Evolutionary conservation across 2,888 invertebrate genomes (phyloP).

Genomic region (Adelphocoris suturalis): DNA sequence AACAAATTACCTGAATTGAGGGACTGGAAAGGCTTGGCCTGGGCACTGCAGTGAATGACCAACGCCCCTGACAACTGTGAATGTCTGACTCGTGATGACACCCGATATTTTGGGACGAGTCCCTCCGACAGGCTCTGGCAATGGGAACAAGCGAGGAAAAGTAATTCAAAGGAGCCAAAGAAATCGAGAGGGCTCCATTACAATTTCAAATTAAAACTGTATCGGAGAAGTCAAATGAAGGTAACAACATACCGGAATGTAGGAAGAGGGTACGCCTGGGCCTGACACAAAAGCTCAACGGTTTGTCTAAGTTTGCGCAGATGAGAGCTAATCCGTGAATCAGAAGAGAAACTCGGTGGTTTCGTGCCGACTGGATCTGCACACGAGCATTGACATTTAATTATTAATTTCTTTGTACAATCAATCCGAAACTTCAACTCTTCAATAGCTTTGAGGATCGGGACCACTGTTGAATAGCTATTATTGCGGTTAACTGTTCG

Average conservation of each 20-base stretch:
- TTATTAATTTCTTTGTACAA: not conserved
- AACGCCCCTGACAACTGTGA: slow-evolving; percentile 77
- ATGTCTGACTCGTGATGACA: slow-evolving; percentile 73
- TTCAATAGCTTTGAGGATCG: not conserved
- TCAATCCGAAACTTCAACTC: not conserved
- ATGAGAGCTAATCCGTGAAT: slow-evolving; percentile 79
- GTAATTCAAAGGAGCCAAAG: not conserved
- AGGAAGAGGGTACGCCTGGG: slow-evolving; percentile 82
- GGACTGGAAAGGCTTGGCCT: slow-evolving; percentile 85
- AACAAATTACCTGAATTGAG: slow-evolving; percentile 80
- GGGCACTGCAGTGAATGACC: slow-evolving; percentile 85
- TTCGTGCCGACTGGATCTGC: slow-evolving; percentile 80
- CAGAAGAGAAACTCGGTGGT: slow-evolving; percentile 82
- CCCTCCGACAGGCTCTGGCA: slow-evolving; percentile 79
- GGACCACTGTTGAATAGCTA: not conserved
- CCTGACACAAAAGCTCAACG: slow-evolving; percentile 80
- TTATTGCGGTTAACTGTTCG: too few species aligned
- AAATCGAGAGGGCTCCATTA: not conserved
- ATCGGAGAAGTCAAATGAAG: not conserved
- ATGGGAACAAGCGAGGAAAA: not conserved
- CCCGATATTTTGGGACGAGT: slow-evolving; percentile 86
- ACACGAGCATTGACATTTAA: not conserved
- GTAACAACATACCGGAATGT: slow-evolving; percentile 80
- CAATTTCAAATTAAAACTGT: not conserved
- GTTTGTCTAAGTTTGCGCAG: slow-evolving; percentile 76